Base-by-base conservation (phyloP, 2,888 invertebrate species). In the Mycalesis mineus region DNA sequence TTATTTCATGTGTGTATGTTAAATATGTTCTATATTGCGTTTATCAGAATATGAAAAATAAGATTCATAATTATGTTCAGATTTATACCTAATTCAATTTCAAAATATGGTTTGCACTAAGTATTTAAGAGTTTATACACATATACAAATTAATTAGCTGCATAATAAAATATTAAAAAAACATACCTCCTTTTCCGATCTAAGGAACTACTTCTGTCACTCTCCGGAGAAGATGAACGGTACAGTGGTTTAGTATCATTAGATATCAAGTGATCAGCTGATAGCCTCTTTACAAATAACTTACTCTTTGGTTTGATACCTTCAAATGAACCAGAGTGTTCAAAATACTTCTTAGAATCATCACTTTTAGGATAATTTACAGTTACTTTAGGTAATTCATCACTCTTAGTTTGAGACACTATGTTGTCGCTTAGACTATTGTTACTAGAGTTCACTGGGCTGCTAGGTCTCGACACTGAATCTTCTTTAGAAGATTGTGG, bases 321-420 rank as follows among this genome's bases (percentile, higher is more conserved):
- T 77, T 89, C 89, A 78, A 89, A 87, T 39, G 88, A 89, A 42
- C 83, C 84, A 45, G 88, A 84, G 72, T 88, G 86, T 66, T 89
- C 88, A 73, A 87, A 88, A 73, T 70, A 79, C 65, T 83, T 87
- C 69, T 80, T 82, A 15, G 74, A 58, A 64, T 86, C 84, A 57
- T 81, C 84, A 61, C 67, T 74, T 73, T 81, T 86, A n/a, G 88
- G 84, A 70, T 87, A 88, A 58, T 81, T 84, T 1, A 85, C 73
- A 5, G 84, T 80, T 57, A 80, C 88, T 71, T 87, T 88, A 13
- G 84, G 77, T 67, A 88, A 82, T 69, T 88, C 88, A 51, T 88
- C 87, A 39, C 82, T 83, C 75, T 85, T 86, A 0, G 82, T 77
- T 66, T 84, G 81, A n/a, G 74, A 78, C 37, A 77, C 75, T 55